These are phyloP conservation scores for Helicoverpa zea DNA, from an alignment of 1,140 invertebrate genomes.

Conservation along the genomic window DNA sequence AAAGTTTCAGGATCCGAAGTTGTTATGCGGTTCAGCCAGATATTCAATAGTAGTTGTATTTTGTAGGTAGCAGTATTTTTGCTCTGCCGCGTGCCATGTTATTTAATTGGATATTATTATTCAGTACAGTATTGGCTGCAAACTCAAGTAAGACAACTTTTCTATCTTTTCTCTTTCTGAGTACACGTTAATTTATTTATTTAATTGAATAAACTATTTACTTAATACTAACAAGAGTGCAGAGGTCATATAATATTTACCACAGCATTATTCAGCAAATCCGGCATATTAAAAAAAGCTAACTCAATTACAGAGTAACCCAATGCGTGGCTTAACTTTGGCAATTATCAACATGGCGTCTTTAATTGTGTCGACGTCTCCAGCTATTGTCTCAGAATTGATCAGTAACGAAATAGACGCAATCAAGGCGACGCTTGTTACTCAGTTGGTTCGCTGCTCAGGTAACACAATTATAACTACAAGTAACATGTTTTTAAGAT, in stretches of 20 bases:
- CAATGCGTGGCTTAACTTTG: background rate
- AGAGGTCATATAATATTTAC: too few species aligned
- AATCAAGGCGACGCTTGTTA: slow-evolving; percentile 5
- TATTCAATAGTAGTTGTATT: too few species aligned
- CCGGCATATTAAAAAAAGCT: too few species aligned
- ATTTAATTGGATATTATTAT: too few species aligned
- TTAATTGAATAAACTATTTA: too few species aligned
- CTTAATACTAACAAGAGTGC: too few species aligned
- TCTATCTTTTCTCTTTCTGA: background rate
- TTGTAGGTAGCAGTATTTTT: background rate
- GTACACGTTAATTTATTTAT: too few species aligned
- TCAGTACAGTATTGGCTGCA: background rate
- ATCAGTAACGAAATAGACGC: background rate
- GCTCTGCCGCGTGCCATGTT: background rate
- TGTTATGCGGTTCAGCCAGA: too few species aligned
- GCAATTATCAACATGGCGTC: background rate
- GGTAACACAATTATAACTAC: background rate
- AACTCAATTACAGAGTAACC: background rate
- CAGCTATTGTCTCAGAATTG: background rate
- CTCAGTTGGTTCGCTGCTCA: slow-evolving; percentile 4
- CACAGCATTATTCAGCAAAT: too few species aligned
- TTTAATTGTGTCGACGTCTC: background rate
- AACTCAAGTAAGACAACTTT: background rate
- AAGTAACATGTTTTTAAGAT: too few species aligned
- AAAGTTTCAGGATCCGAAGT: too few species aligned